phyloP scores from a whole-genome alignment of 1,140 invertebrate genomes.

The Calliphora vicina region DNA sequence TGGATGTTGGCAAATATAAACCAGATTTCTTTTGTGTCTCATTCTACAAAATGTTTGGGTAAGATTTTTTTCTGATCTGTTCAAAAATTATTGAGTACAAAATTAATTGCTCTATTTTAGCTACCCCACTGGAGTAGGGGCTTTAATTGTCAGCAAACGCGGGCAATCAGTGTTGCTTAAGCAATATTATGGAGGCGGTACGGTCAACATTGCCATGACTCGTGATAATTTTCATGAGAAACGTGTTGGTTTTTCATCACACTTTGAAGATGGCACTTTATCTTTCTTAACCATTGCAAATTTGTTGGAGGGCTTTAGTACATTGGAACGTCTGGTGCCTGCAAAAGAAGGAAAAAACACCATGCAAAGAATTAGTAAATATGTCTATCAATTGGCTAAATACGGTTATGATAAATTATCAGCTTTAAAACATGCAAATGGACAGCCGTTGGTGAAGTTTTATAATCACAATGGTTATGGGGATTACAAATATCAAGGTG shows the following conservation, averaged over 20 bases:
- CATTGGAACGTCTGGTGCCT: slow-evolving; percentile 68
- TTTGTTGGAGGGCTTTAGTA: slow-evolving; percentile 82
- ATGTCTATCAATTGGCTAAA: slow-evolving; percentile 80
- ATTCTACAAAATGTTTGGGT: slow-evolving; percentile 98
- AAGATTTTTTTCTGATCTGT: neutral
- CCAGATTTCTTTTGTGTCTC: slow-evolving; percentile 93
- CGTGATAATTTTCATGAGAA: slow-evolving; percentile 75
- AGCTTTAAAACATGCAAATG: slow-evolving; percentile 78
- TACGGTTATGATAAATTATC: slow-evolving; percentile 74
- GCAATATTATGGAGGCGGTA: slow-evolving; percentile 91
- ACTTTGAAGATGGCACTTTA: slow-evolving; percentile 94
- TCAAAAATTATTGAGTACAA: neutral
- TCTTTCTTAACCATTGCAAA: slow-evolving; percentile 86
- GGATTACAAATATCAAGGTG: slow-evolving; percentile 75
- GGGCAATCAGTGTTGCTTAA: slow-evolving; percentile 73
- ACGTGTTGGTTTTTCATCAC: slow-evolving; percentile 73
- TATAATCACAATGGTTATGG: slow-evolving; percentile 79
- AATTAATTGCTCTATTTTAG: slow-evolving; percentile 26
- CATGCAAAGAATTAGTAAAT: slow-evolving; percentile 73
- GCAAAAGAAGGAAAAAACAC: slow-evolving; percentile 65
- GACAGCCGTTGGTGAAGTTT: slow-evolving; percentile 71
- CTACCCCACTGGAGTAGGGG: slow-evolving; percentile 93
- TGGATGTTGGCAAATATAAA: slow-evolving; percentile 77
- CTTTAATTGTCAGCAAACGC: slow-evolving; percentile 79
- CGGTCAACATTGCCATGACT: slow-evolving; percentile 82